Evolutionary conservation across 2,888 invertebrate species (phyloP), one percentile per base, ranked within the genome.

Genomic region (Vesta saturnalis): DNA sequence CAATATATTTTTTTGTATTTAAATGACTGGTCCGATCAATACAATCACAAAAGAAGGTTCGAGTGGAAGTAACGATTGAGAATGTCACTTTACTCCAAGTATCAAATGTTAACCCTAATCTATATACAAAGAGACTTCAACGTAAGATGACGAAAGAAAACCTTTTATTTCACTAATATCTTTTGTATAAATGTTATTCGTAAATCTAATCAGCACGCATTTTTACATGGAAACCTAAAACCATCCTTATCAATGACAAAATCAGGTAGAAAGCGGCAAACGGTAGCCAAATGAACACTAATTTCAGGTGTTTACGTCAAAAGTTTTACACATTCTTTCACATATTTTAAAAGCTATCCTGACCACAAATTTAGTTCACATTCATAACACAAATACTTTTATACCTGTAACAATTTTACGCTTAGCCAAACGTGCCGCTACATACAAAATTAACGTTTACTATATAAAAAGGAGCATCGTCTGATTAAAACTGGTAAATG

Each of bases 271-370:
- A 64, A 54, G 70, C 67, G 68, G 60, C 61, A 49, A 56, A 73
- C 73, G 65, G 73, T 73, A 73, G 73, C 73, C 60, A 72, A 73
- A 70, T 67, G 65, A 71, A 52, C 68, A 73, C 76, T 73, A 76
- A 74, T 74, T 76, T 74, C 65, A 70, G 73, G 76, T 74, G 74
- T 75, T 75, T 72, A 75, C 71, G 76, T 74, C 76, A 74, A 76
- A 74, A 72, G 76, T 72, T 73, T 76, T 76, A 75, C 75, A 75
- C 75, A 64, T 69, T 64, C 70, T 67, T 73, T 69, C 56, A 39
- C 64, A 73, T 64, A 67, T 68, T 61, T 72, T 66, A 64, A 62
- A 71, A 73, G 67, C 72, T 67, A 56, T 52, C 49, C 43, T 15
- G 30, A 60, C 18, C 19, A 19, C 14, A 43, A 16, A 35, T 58